Percentiles rank a stretch among this genome's conserved stretches.
These are phyloP conservation scores for Phaenicophaeus curvirostris DNA, from an alignment of 2,797 vertebrate species.

Conservation along the genomic window DNA sequence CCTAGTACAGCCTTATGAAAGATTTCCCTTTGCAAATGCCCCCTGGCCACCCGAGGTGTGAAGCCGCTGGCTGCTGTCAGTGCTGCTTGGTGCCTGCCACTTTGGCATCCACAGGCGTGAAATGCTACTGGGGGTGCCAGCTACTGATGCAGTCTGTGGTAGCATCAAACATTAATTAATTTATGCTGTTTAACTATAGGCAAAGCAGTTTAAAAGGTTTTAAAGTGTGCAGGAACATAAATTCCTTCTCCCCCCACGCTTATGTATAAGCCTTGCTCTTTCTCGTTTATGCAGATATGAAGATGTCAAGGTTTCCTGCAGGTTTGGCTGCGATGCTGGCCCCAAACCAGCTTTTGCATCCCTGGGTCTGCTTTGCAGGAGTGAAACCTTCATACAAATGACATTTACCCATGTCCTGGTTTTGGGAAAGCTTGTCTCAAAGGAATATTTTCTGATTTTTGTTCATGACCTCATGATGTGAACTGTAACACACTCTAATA, in stretches of 20 bases:
- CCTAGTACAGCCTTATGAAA: background rate
- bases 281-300: background rate
- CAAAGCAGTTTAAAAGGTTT: background rate
- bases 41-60: background rate
- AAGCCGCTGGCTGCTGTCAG: background rate
- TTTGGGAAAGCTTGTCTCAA: background rate
- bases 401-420: background rate
- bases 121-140: rapidly evolving
- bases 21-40: background rate
- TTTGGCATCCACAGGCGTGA: background rate
- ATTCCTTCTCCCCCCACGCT: background rate
- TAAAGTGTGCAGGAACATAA: background rate
- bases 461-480: background rate
- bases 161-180: background rate
- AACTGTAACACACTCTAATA: background rate
- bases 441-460: background rate
- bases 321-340: background rate
- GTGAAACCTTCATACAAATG: background rate
- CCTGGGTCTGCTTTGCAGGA: background rate
- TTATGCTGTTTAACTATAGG: background rate
- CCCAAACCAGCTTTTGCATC: background rate
- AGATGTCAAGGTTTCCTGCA: background rate
- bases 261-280: background rate
- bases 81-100: background rate
- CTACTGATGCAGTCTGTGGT: background rate